Percentiles rank a stretch among this genome's conserved stretches.
phyloP scores from a whole-genome alignment of 2,888 invertebrate species.

The Dryococelus australis region DNA sequence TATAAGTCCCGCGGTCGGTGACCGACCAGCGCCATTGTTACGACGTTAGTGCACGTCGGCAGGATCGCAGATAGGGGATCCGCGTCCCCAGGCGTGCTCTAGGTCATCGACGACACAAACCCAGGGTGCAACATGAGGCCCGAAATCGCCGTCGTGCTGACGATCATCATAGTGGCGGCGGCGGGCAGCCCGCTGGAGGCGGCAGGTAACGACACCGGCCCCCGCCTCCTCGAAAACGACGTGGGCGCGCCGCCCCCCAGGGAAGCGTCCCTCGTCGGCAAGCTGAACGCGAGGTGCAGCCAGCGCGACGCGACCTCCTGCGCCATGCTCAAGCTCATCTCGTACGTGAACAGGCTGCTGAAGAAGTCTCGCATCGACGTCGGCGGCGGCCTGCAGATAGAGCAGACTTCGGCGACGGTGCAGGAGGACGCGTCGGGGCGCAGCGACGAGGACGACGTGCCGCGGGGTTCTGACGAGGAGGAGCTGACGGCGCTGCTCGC shows the following conservation, averaged over 20 bases:
- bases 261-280: slow-evolving; percentile 77
- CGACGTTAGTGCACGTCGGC: not conserved
- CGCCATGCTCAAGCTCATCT: slow-evolving; percentile 81
- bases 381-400: slow-evolving; percentile 78
- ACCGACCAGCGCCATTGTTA: not conserved
- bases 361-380: slow-evolving; percentile 82
- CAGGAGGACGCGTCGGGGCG: slow-evolving; percentile 51
- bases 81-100: not conserved
- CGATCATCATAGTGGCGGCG: not conserved
- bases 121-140: not conserved
- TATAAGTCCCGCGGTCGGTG: not conserved
- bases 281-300: slow-evolving; percentile 79
- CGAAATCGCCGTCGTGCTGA: not conserved
- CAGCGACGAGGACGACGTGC: slow-evolving; percentile 7
- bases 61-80: too few relatives aligned
- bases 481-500: slow-evolving; percentile 69
- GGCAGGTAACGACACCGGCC: not conserved
- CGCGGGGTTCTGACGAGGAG: slow-evolving; percentile 62
- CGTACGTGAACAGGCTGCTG: slow-evolving; percentile 81
- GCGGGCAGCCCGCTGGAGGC: too few relatives aligned
- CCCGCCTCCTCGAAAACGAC: slow-evolving; percentile 24
- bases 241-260: slow-evolving; percentile 30
- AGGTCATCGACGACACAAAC: not conserved
- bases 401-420: slow-evolving; percentile 60
- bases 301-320: slow-evolving; percentile 82